phyloP scores from a whole-genome alignment of 2,888 invertebrate species.

The Endomychus coccineus region DNA sequence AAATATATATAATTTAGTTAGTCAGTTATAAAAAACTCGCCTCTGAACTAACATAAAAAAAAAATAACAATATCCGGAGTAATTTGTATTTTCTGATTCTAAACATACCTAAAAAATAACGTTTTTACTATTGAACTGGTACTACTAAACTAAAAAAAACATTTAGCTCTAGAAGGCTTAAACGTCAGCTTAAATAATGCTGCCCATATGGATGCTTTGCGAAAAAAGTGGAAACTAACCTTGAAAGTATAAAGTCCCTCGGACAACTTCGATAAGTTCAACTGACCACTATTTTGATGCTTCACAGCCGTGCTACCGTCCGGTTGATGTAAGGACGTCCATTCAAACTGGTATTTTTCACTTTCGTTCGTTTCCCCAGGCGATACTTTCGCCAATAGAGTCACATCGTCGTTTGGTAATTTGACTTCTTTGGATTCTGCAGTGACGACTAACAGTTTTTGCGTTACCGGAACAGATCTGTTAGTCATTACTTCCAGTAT shows the following conservation, averaged over 20 bases:
- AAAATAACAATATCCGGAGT: too few relatives aligned
- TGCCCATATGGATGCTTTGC: too few relatives aligned
- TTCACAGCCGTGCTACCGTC: conserved; percentile 66
- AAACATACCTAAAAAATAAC: too few relatives aligned
- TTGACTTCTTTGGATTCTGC: conserved; percentile 70
- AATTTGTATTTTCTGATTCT: too few relatives aligned
- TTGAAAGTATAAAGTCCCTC: conserved; percentile 86
- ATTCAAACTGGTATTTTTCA: conserved; percentile 77
- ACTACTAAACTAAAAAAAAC: too few relatives aligned
- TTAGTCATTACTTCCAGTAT: conserved; percentile 24
- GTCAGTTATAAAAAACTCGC: too few relatives aligned
- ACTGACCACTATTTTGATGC: conserved; percentile 74
- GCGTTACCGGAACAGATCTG: conserved; percentile 44
- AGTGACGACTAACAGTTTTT: conserved; percentile 64
- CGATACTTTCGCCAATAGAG: conserved; percentile 72
- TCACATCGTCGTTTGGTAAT: conserved; percentile 78
- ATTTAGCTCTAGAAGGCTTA: too few relatives aligned
- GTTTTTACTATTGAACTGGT: too few relatives aligned
- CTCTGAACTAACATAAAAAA: too few relatives aligned
- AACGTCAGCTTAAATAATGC: too few relatives aligned
- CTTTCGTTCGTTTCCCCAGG: conserved; percentile 61
- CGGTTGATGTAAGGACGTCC: conserved; percentile 81
- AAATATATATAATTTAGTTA: too few relatives aligned
- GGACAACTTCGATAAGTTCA: conserved; percentile 75
- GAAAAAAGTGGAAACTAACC: too few relatives aligned